Evolutionary conservation across 1,140 invertebrate genomes (phyloP).

Genomic region (Calephelis virginiensis): DNA sequence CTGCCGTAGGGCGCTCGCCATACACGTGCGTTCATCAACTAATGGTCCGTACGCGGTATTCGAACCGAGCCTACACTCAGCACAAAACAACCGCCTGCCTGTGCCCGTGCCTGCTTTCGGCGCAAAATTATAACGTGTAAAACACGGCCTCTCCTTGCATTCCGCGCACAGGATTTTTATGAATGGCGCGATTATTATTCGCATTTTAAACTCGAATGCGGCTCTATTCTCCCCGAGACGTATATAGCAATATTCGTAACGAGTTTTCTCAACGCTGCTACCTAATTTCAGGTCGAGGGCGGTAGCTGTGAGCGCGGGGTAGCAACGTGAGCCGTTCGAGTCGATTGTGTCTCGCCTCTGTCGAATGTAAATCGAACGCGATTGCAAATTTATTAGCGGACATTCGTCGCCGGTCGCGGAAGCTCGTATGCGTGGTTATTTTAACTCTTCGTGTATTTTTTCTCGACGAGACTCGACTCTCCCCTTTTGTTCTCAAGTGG

Average conservation of each 20-base stretch:
- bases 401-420: conserved; percentile 55
- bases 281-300: conserved; percentile 71
- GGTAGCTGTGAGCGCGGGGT: conserved; percentile 40
- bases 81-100: conserved; percentile 65
- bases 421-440: conserved; percentile 70
- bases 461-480: conserved; percentile 73
- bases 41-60: conserved; percentile 76
- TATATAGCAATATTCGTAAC: conserved; percentile 76
- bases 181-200: conserved; percentile 76
- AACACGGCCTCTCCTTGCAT: conserved; percentile 73
- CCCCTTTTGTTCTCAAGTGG: conserved; percentile 79
- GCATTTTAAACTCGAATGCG: conserved; percentile 77
- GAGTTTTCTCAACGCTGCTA: conserved; percentile 72
- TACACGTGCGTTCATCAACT: conserved; percentile 76
- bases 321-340: conserved; percentile 39
- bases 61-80: conserved; percentile 73
- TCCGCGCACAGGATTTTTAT: conserved; percentile 75
- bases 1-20: conserved; percentile 43
- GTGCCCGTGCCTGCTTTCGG: conserved; percentile 67
- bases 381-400: conserved; percentile 75
- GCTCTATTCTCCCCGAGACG: conserved; percentile 70
- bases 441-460: conserved; percentile 76
- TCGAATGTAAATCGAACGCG: conserved; percentile 54
- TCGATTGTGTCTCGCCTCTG: conserved; percentile 38
- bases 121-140: conserved; percentile 77